Conservation (phyloP, 1,140 invertebrate genomes). For the Apis cerana region DNA sequence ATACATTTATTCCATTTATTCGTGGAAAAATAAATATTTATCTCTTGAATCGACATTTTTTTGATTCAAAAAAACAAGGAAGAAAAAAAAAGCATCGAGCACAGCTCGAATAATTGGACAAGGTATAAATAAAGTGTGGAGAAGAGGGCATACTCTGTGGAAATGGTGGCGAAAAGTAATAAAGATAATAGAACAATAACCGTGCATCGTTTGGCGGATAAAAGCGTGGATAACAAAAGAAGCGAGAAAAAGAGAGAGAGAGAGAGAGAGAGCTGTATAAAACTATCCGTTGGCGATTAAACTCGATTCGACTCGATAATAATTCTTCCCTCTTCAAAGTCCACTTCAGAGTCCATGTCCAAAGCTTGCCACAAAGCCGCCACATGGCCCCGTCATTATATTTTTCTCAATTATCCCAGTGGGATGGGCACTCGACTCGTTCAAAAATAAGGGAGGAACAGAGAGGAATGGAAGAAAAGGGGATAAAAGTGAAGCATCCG, state of each 20-base stretch:
- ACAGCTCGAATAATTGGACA: too few relatives aligned
- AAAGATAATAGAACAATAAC: constrained; percentile 37
- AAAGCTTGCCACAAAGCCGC: constrained; percentile 23
- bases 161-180: constrained; percentile 16
- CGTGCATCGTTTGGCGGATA: neutral
- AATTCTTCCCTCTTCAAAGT: constrained; percentile 1
- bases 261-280: constrained; percentile 10
- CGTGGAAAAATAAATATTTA: too few relatives aligned
- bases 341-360: neutral
- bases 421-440: constrained; percentile 12
- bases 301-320: constrained; percentile 38
- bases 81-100: too few relatives aligned
- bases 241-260: neutral
- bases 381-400: constrained; percentile 32
- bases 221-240: constrained; percentile 19
- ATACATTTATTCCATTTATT: too few relatives aligned
- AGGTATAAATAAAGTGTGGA: too few relatives aligned
- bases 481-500: constrained; percentile 5
- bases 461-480: constrained; percentile 6
- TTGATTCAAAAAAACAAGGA: too few relatives aligned
- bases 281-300: constrained; percentile 32
- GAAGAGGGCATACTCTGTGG: neutral
- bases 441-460: neutral
- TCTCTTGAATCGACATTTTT: too few relatives aligned
- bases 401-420: constrained; percentile 39